phyloP scores from a whole-genome alignment of 2,888 invertebrate genomes.

The Eubasilissa splendida region DNA sequence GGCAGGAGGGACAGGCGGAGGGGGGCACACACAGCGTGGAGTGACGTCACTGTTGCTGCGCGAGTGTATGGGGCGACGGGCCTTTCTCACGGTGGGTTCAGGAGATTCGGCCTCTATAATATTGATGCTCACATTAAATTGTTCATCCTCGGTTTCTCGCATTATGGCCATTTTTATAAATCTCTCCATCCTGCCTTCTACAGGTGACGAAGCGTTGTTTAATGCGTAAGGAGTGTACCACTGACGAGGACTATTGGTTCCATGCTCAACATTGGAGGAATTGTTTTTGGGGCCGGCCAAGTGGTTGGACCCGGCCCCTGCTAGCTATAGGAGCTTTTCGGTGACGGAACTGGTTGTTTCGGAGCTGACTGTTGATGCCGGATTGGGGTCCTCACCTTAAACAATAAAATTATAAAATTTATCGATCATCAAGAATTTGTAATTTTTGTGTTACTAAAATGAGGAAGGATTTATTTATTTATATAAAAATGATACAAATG shows the following conservation, averaged over 20 bases:
- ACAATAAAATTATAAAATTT: conserved; percentile 7
- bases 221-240: conserved; percentile 61
- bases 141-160: conserved; percentile 60
- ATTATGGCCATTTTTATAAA: conserved; percentile 59
- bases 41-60: conserved; percentile 70
- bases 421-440: too few relatives aligned
- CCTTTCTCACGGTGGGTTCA: conserved; percentile 62
- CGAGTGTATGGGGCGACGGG: conserved; percentile 68
- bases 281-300: conserved; percentile 62
- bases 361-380: conserved; percentile 75
- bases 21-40: conserved; percentile 66
- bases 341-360: conserved; percentile 81
- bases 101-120: conserved; percentile 69
- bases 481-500: too few relatives aligned
- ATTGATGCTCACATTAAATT: conserved; percentile 68
- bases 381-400: conserved; percentile 72
- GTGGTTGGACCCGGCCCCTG: conserved; percentile 75
- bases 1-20: conserved; percentile 58
- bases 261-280: conserved; percentile 61
- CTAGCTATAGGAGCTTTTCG: conserved; percentile 85
- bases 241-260: conserved; percentile 36
- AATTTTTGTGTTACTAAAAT: too few relatives aligned
- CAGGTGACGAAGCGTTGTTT: conserved; percentile 63
- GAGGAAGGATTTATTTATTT: too few relatives aligned
- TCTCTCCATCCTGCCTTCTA: conserved; percentile 62